Conservation (phyloP, 2,797 vertebrate species). For the Thripadectes ignobilis region DNA sequence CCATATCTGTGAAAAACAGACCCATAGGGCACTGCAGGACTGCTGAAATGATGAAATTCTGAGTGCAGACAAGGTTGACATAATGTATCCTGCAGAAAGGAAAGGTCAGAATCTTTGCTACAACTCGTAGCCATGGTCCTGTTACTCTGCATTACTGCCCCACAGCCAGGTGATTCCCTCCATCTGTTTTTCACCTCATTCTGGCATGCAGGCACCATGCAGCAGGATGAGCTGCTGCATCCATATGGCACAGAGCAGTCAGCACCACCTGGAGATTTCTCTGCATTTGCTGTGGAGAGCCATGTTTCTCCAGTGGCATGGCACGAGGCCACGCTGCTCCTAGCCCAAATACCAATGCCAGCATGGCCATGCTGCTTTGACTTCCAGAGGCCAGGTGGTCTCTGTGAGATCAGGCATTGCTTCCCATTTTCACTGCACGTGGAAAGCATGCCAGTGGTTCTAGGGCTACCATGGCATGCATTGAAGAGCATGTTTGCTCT, state of each 20-base stretch:
- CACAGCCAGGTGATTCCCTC: not conserved
- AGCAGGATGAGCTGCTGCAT: not conserved
- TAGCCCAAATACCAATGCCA: not conserved
- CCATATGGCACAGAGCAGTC: not conserved
- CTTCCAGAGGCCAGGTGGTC: not conserved
- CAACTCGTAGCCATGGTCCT: not conserved
- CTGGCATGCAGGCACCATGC: accelerated
- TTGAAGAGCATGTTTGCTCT: not conserved
- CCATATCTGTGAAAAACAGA: not conserved
- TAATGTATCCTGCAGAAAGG: not conserved
- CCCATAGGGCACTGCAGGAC: accelerated
- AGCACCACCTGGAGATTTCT: not conserved
- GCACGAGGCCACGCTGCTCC: accelerated
- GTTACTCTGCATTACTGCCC: not conserved
- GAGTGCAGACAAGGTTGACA: not conserved
- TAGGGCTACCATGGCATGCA: accelerated
- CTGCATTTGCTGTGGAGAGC: not conserved
- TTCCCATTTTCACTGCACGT: accelerated
- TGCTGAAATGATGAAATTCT: not conserved
- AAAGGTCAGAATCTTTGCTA: not conserved
- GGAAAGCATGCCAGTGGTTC: not conserved
- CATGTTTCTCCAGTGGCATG: not conserved
- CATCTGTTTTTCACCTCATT: not conserved
- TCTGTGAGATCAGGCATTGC: not conserved
- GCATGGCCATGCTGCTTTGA: accelerated